Percentiles rank a stretch among this genome's conserved stretches.
phyloP scores from a whole-genome alignment of 2,113 vertebrate species.

The Sigmodon hispidus region DNA sequence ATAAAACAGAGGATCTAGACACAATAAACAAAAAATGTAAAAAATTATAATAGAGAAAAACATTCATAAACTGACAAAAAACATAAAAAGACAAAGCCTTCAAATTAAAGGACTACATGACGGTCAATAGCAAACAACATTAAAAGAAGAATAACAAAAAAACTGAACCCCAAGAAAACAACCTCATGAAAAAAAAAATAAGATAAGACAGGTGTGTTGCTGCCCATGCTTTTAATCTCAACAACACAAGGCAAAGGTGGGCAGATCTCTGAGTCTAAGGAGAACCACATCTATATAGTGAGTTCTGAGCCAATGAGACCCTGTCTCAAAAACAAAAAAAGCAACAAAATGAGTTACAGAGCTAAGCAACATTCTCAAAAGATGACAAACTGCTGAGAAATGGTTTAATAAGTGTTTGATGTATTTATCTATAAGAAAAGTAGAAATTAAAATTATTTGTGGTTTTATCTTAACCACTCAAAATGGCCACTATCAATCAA shows the following conservation, averaged over 20 bases:
- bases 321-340: background rate
- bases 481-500: background rate
- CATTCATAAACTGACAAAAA: background rate
- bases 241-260: background rate
- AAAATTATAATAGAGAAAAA: background rate
- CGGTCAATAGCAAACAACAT: background rate
- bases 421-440: background rate
- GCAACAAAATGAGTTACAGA: background rate
- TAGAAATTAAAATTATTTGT: background rate
- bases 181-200: background rate
- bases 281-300: background rate
- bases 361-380: background rate
- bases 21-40: no score
- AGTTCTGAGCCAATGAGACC: background rate
- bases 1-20: no score
- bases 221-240: background rate
- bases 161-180: background rate
- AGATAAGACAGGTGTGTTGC: background rate
- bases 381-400: background rate
- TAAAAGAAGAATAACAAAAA: background rate
- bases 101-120: background rate
- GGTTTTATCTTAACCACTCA: background rate
- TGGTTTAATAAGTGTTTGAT: background rate
- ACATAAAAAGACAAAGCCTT: background rate
- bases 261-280: background rate